Evolutionary conservation across 1,140 invertebrate species (phyloP), one percentile per base, ranked within the genome.

Genomic region (Plectrocnemia conspersa): DNA sequence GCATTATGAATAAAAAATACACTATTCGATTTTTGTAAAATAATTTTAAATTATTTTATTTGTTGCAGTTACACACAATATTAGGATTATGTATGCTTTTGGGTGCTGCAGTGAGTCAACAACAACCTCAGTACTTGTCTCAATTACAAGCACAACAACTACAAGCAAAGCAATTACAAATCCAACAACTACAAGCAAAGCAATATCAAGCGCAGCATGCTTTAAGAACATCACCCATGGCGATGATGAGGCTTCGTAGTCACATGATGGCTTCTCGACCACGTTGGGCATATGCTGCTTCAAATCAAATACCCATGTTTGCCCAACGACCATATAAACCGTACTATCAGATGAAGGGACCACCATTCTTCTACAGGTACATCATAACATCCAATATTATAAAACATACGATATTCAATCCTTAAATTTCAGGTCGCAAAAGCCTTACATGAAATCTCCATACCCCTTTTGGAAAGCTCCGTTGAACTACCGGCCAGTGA

Each of bases 401-500:
- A 15, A 1, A 23, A 45, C 13, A 35, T 10, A 24, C 6, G 13
- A 33, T 33, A 44, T 45, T 35, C 32, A 25, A 24, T 52, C 50
- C 24, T 58, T 45, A 50, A 21, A 35, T 56, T 48, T 24, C 44
- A 60, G 58, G 27, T 21, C 21, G 38, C 58, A 55, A 48, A 55
- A 60, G 21, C 32, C 33, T 13, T n/a, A 21, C 3, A 13, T 48
- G 9, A 56, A 47, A 16, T 2, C 32, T 18, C 53, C 53, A 7
- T 41, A 36, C 35, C 21, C 42, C 13, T 33, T 21, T 10, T 45
- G 24, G 35, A 60, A 60, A 33, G 19, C 32, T n/a, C 42, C 58
- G n/a, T 11, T 52, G 2, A 58, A 47, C 11, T 55, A 25, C 21
- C 22, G 48, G 0, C 48, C 53, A 13, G 13, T 27, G 0, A 25